Conservation (phyloP, 2,888 invertebrate genomes). For the Emesis furor region DNA sequence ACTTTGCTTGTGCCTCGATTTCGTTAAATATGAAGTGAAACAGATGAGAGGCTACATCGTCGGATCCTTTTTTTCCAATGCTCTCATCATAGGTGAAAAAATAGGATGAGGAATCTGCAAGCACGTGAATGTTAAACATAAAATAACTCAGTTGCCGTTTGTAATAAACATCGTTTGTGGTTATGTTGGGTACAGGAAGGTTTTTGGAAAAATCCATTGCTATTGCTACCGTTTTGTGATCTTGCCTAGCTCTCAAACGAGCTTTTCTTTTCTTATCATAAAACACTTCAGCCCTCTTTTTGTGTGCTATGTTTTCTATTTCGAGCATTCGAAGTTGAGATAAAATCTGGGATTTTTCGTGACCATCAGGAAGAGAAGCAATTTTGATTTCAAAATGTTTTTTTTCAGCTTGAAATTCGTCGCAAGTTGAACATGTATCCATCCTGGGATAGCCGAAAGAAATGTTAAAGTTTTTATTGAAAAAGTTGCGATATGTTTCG, state of each 20-base stretch:
- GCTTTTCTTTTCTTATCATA: conserved; percentile 48
- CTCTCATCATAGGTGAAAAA: conserved; percentile 70
- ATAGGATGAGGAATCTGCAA: conserved; percentile 59
- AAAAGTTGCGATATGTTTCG: conserved; percentile 40
- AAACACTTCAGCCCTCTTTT: conserved; percentile 43
- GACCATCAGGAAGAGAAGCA: conserved; percentile 31
- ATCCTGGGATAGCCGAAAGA: neutral
- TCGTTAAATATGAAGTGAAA: conserved; percentile 28
- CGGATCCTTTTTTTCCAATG: conserved; percentile 66
- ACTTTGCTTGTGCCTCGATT: neutral
- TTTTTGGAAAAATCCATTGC: conserved; percentile 40
- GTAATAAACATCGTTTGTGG: conserved; percentile 7
- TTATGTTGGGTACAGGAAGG: conserved; percentile 34
- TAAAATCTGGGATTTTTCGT: conserved; percentile 2
- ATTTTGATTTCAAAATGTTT: conserved; percentile 54
- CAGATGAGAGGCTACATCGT: conserved; percentile 44
- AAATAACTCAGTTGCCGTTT: conserved; percentile 19
- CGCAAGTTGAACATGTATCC: conserved; percentile 35
- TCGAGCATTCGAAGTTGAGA: neutral
- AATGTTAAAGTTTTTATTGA: conserved; percentile 51
- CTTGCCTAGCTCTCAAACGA: conserved; percentile 45
- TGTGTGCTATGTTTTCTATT: conserved; percentile 42
- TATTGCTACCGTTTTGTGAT: neutral
- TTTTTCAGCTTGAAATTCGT: conserved; percentile 53
- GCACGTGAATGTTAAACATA: conserved; percentile 37